Evolutionary conservation across 2,797 vertebrate species (phyloP), one percentile per base, ranked within the genome.

Genomic region (Eutrigla gurnardus): DNA sequence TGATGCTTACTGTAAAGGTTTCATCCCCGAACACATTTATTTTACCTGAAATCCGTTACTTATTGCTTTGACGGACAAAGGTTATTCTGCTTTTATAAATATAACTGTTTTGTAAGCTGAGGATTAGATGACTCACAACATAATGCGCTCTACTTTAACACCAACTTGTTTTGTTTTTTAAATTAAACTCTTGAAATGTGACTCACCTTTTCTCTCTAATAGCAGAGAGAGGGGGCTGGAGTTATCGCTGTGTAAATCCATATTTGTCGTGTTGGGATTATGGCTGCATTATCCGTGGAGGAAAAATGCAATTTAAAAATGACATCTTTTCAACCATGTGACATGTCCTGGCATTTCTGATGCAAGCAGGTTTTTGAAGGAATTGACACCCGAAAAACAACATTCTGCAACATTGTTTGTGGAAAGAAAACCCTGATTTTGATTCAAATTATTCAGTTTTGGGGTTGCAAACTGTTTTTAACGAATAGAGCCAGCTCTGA

Each of bases 111-210:
- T 69, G 58, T 75, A 54, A 73, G 11, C 43, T 0, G 42, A 60
- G 80, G 71, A 82, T 86, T 83, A 75, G 55, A 70, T 86, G 80
- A 87, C 61, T 89, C 82, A 82, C 33, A 70, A 53, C 32, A 47
- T 74, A 76, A 80, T 84, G 50, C 5, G 10, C 66, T 82, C 32
- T 42, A 57, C 65, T 67, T 50, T 53, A 65, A 62, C 1, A 62
- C n/a, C 33, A 33, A 61, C 65, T 69, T 62, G 64, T 25, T 35
- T 39, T 65, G 14, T 42, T 64, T 75, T 75, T 42, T n/a, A 49
- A 53, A 52, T 77, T 65, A 80, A 83, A 80, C 74, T 73, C 74
- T 70, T 50, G 70, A 85, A 76, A 79, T 77, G 54, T 72, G 73
- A 72, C 67, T 74, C 71, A 80, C 33, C 46, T 40, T 80, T 80